Percentiles rank a stretch among this genome's conserved stretches.
phyloP scores from a whole-genome alignment of 2,888 invertebrate genomes.

The Apotomis capreana region DNA sequence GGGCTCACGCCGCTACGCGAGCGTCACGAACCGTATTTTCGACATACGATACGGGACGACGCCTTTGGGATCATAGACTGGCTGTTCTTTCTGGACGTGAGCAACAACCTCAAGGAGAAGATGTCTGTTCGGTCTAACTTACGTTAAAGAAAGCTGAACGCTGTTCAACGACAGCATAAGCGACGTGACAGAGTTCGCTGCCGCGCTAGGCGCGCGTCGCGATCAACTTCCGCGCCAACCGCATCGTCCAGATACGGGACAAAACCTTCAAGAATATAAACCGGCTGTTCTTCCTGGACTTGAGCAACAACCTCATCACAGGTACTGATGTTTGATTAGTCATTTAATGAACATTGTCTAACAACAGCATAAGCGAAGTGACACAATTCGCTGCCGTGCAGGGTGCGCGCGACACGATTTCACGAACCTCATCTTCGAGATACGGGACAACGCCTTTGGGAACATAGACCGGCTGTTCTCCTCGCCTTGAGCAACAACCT shows the following conservation, averaged over 20 bases:
- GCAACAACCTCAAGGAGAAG: slow-evolving; percentile 70
- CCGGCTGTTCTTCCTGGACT: slow-evolving; percentile 80
- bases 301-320: slow-evolving; percentile 82
- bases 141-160: no score
- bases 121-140: no score
- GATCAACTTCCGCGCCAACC: slow-evolving; percentile 61
- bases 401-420: no score
- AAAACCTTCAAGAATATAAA: slow-evolving; percentile 79
- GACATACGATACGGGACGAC: slow-evolving; percentile 76
- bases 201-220: slow-evolving; percentile 72
- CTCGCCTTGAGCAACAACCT: slow-evolving; percentile 84
- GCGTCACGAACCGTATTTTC: slow-evolving; percentile 49
- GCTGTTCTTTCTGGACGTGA: slow-evolving; percentile 82
- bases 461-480: slow-evolving; percentile 75
- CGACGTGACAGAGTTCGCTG: neutral
- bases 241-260: slow-evolving; percentile 69
- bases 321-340: slow-evolving; percentile 60
- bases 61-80: slow-evolving; percentile 78
- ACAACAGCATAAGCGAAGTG: neutral
- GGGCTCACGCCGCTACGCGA: slow-evolving; percentile 52
- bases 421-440: slow-evolving; percentile 39
- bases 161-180: neutral
- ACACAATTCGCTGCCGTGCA: no score
- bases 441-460: slow-evolving; percentile 79
- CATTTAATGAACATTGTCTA: no score